Percentiles rank a stretch among this genome's conserved stretches.
These are phyloP conservation scores for Epinephelus moara DNA, from an alignment of 2,113 vertebrate species.

Conservation along the genomic window DNA sequence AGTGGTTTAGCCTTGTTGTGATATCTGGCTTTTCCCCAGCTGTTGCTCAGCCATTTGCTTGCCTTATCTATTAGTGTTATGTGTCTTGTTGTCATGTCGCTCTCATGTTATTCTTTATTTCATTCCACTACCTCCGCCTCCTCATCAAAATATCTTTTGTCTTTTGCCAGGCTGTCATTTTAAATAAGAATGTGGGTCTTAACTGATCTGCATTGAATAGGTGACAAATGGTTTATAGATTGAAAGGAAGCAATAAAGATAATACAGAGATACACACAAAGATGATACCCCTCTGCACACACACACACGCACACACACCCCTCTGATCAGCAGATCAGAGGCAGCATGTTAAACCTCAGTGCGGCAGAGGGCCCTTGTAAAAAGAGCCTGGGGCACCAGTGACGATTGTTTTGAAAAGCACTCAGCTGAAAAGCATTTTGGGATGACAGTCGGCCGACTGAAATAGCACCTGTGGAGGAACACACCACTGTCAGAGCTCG, in stretches of 20 bases:
- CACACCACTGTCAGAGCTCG: conserved; percentile 67
- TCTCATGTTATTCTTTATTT: conserved; percentile 16
- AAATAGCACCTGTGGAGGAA: conserved; percentile 82
- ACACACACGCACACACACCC: neutral
- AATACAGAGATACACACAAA: conserved; percentile 12
- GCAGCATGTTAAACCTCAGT: conserved; percentile 74
- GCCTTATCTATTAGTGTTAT: conserved; percentile 28
- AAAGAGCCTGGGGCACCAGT: conserved; percentile 77
- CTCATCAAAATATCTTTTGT: conserved; percentile 36
- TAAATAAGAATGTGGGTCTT: conserved; percentile 35
- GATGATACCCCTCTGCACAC: neutral
- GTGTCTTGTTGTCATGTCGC: conserved; percentile 28
- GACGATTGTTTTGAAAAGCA: conserved; percentile 86
- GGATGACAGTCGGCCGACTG: conserved; percentile 81
- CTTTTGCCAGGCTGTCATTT: conserved; percentile 44
- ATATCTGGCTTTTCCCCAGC: conserved; percentile 44
- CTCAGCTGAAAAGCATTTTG: conserved; percentile 84
- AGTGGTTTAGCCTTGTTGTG: conserved; percentile 45
- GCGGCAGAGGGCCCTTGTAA: conserved; percentile 77
- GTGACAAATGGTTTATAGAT: conserved; percentile 33
- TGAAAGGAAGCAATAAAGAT: conserved; percentile 30
- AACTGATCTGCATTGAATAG: conserved; percentile 27
- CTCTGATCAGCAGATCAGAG: conserved; percentile 64
- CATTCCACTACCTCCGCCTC: neutral
- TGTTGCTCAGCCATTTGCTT: conserved; percentile 47